Conservation (phyloP, 1,140 invertebrate species). For the Drosophila ananassae region DNA sequence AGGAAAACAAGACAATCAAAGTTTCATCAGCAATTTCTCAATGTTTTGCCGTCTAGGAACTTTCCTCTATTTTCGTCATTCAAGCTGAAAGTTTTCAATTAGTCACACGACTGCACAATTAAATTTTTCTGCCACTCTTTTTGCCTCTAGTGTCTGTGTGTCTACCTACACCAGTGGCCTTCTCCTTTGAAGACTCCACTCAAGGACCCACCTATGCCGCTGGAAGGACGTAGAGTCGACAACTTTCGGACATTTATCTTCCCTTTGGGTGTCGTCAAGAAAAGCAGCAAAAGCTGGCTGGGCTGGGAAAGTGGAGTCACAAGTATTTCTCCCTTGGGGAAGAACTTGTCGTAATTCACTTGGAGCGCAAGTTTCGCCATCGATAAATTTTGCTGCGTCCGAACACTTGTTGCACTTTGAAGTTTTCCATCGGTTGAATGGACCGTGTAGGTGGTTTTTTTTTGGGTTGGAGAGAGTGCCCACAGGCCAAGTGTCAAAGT, state of each 20-base stretch:
- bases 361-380: constrained; percentile 66
- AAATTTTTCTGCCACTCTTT: constrained; percentile 54
- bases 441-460: constrained; percentile 4
- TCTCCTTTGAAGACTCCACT: constrained; percentile 20
- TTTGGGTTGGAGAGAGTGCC: constrained; percentile 1
- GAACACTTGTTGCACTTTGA: constrained; percentile 71
- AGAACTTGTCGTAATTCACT: constrained; percentile 79
- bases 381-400: constrained; percentile 68
- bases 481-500: constrained; percentile 47
- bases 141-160: no score
- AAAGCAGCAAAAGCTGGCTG: constrained; percentile 28
- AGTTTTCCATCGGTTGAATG: constrained; percentile 29
- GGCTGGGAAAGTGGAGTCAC: constrained; percentile 17
- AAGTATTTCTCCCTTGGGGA: constrained; percentile 17
- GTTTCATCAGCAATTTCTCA: constrained; percentile 48
- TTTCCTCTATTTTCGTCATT: constrained; percentile 58
- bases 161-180: constrained; percentile 1
- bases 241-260: constrained; percentile 73
- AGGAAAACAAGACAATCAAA: constrained; percentile 45
- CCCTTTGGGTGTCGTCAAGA: constrained; percentile 27
- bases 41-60: constrained; percentile 24
- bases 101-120: constrained; percentile 76
- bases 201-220: constrained; percentile 19
- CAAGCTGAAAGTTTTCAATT: constrained; percentile 77
- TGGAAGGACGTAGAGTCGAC: constrained; percentile 5